Conservation (phyloP, 1,140 invertebrate species). For the Belonocnema kinseyi region DNA sequence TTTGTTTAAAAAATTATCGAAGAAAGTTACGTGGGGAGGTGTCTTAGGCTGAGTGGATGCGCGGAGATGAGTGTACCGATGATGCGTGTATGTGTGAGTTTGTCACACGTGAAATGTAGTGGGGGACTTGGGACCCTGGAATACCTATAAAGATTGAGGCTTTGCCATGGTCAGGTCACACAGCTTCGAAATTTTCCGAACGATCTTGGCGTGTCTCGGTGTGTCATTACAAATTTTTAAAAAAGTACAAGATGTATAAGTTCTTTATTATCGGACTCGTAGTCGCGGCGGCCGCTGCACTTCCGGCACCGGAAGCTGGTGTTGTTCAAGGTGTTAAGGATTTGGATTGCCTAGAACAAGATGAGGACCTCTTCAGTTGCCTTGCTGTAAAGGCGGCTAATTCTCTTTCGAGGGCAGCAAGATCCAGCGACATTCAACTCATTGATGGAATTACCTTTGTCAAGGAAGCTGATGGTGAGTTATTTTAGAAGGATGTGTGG, state of each 20-base stretch:
- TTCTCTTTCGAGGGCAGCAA: constrained; percentile 77
- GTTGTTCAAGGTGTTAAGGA: constrained; percentile 39
- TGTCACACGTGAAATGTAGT: constrained; percentile 51
- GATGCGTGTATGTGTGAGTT: constrained; percentile 50
- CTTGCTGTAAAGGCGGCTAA: constrained; percentile 78
- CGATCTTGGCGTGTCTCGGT: constrained; percentile 41
- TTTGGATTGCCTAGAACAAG: constrained; percentile 64
- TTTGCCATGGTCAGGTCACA: constrained; percentile 68
- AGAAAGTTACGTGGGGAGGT: constrained; percentile 61
- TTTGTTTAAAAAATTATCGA: constrained; percentile 76
- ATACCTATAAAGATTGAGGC: constrained; percentile 74
- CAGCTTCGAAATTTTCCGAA: constrained; percentile 71
- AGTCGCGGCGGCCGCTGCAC: constrained; percentile 60
- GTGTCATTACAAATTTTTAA: constrained; percentile 13
- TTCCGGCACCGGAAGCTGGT: constrained; percentile 52
- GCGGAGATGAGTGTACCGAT: constrained; percentile 50
- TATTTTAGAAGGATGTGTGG: neutral
- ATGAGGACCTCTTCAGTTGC: constrained; percentile 77
- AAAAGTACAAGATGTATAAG: constrained; percentile 61
- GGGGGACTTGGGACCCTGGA: constrained; percentile 55
- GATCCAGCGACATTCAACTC: constrained; percentile 77
- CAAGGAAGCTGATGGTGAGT: constrained; percentile 70
- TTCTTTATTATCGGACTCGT: constrained; percentile 63
- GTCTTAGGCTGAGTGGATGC: constrained; percentile 28
- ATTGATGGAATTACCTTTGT: constrained; percentile 78